Evolutionary conservation across 2,888 invertebrate genomes (phyloP).

Genomic region (Herminia tarsipennalis): DNA sequence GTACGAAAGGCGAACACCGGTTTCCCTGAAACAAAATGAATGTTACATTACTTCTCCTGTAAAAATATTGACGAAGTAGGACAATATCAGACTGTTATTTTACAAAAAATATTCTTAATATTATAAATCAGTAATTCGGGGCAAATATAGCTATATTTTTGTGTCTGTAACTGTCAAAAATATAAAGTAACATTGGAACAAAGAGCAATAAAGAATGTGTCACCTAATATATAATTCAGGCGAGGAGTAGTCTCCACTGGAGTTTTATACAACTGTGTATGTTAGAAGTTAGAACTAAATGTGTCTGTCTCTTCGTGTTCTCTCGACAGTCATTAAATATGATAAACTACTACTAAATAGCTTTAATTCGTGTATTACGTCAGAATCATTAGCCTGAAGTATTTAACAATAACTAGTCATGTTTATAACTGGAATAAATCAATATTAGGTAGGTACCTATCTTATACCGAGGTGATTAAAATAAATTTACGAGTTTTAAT

Average conservation of each 20-base stretch:
- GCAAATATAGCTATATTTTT: too few species aligned
- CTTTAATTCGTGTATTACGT: conserved; percentile 21
- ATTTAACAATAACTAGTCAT: too few species aligned
- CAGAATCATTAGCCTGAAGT: conserved; percentile 7
- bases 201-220: background rate
- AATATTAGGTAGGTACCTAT: too few species aligned
- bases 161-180: too few species aligned
- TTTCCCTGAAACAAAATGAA: conserved; percentile 55
- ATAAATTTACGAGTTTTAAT: too few species aligned
- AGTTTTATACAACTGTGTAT: conserved; percentile 21
- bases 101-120: too few species aligned
- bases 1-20: conserved; percentile 34
- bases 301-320: conserved; percentile 29
- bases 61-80: background rate
- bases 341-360: conserved; percentile 35
- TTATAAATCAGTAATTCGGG: too few species aligned
- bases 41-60: conserved; percentile 27
- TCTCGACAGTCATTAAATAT: conserved; percentile 42
- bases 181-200: too few species aligned
- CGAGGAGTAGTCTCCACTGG: conserved; percentile 21
- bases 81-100: too few species aligned
- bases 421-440: too few species aligned
- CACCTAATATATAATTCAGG: conserved; percentile 12
- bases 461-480: too few species aligned
- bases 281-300: too few species aligned